These are phyloP conservation scores for Cnemophilus loriae DNA, from an alignment of 2,113 vertebrate genomes.

Conservation along the genomic window DNA sequence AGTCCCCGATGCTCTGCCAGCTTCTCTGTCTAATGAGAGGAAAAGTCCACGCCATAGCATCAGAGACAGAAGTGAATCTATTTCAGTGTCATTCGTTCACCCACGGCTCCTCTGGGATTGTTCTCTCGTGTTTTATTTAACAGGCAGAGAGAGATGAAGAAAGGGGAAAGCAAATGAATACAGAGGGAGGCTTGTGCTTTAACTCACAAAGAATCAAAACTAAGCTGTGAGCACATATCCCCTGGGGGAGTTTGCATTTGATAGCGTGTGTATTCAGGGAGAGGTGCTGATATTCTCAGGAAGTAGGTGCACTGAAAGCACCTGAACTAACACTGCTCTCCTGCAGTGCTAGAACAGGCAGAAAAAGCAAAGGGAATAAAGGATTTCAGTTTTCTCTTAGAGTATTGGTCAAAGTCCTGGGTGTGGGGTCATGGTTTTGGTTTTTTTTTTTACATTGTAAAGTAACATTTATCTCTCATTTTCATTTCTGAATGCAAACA, in stretches of 20 bases:
- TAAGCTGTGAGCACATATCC: neutral
- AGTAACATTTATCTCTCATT: neutral
- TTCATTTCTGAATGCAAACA: neutral
- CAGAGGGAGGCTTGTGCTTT: neutral
- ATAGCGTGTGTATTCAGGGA: neutral
- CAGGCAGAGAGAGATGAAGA: neutral
- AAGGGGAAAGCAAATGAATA: neutral
- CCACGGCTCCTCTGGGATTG: neutral
- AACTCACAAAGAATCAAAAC: slow-evolving; percentile 17
- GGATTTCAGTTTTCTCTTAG: neutral
- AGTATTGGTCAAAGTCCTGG: neutral
- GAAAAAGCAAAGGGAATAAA: slow-evolving; percentile 7
- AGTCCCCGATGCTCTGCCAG: neutral
- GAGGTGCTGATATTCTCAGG: neutral
- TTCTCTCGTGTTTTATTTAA: slow-evolving; percentile 29
- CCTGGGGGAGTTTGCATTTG: neutral
- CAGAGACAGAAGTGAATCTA: neutral
- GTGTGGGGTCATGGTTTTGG: neutral
- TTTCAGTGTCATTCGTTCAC: neutral
- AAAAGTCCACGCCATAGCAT: neutral
- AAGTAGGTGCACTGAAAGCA: neutral
- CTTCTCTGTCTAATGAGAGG: neutral
- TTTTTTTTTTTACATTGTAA: neutral
- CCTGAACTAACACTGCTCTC: slow-evolving; percentile 10
- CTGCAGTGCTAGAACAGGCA: neutral